A percentile compares a stretch with the other conserved stretches of the same genome.
Conservation (phyloP, 92 coral and sea anemone genomes). For the Zoanthus gigantus region DNA sequence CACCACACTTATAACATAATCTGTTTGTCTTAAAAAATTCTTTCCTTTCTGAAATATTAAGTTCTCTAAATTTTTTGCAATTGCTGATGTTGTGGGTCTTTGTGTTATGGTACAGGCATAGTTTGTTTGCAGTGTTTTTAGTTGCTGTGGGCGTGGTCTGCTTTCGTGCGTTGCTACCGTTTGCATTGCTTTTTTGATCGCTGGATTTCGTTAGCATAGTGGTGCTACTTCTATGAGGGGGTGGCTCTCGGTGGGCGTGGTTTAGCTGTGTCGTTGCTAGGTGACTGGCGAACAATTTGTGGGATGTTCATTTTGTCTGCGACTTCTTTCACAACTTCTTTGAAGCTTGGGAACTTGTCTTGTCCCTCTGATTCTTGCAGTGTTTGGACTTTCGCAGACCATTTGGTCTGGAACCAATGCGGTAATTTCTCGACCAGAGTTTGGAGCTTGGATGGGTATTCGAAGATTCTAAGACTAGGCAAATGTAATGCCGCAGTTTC, state of each 20-base stretch:
- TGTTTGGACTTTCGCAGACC: conserved; percentile 54
- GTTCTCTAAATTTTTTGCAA: neutral
- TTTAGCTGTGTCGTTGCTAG: neutral
- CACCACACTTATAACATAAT: neutral
- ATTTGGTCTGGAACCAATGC: conserved; percentile 1
- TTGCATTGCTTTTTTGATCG: neutral
- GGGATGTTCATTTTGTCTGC: conserved; percentile 65
- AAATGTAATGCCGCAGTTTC: neutral
- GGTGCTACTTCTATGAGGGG: conserved; percentile 52
- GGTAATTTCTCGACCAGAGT: neutral
- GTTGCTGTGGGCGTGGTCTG: conserved; percentile 12
- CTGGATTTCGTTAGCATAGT: no score
- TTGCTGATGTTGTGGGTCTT: conserved; percentile 36
- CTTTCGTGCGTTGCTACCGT: neutral
- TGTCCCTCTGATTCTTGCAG: conserved; percentile 41
- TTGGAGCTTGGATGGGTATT: no score
- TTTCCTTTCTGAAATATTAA: conserved; percentile 49
- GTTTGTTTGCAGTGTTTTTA: no score
- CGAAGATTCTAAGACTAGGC: no score
- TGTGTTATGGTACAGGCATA: conserved; percentile 38
- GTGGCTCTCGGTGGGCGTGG: no score
- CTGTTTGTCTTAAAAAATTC: conserved; percentile 49
- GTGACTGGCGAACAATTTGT: conserved; percentile 18
- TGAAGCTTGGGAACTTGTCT: conserved; percentile 36
- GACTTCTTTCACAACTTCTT: conserved; percentile 55